Percentiles rank a stretch among this genome's conserved stretches.
Conservation (phyloP, 2,113 vertebrate genomes). For the Hucho hucho region DNA sequence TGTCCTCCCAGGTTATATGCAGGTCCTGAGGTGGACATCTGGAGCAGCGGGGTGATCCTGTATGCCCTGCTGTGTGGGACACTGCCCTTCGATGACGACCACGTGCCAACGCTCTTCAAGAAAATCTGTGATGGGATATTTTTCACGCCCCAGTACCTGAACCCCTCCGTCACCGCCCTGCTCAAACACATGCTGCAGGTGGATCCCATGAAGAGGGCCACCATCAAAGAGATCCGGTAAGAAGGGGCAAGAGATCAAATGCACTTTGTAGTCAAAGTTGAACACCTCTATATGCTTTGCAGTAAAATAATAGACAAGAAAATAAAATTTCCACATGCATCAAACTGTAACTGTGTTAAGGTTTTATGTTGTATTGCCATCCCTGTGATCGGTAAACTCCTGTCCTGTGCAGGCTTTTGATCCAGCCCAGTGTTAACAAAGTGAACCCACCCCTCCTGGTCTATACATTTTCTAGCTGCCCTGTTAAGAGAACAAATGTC, state of each 20-base stretch:
- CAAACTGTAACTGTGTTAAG: too few species aligned
- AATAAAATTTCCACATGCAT: too few species aligned
- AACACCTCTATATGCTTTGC: too few species aligned
- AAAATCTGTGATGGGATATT: conserved; percentile 99
- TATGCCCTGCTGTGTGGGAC: conserved; percentile 96
- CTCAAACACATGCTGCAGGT: conserved; percentile 97
- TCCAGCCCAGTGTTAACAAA: too few species aligned
- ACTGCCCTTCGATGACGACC: conserved; percentile 96
- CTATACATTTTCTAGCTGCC: too few species aligned
- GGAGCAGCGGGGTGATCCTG: conserved; percentile 98
- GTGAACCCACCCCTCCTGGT: too few species aligned
- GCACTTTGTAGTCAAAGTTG: not conserved
- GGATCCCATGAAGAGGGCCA: conserved; percentile 98
- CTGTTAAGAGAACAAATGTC: too few species aligned
- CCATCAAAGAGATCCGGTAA: conserved; percentile 96
- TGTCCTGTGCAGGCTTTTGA: too few species aligned
- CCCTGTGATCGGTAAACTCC: too few species aligned
- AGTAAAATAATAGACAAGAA: too few species aligned
- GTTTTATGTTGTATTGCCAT: too few species aligned
- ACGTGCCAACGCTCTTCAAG: conserved; percentile 98
- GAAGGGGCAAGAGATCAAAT: conserved; percentile 41
- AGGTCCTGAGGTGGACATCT: conserved; percentile 97
- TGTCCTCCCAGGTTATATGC: conserved; percentile 85
- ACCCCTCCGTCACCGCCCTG: conserved; percentile 88
- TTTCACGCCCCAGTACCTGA: conserved; percentile 96